These are phyloP conservation scores for Halocynthia aurantium DNA, from an alignment of 23 tunicate species.

Conservation along the genomic window DNA sequence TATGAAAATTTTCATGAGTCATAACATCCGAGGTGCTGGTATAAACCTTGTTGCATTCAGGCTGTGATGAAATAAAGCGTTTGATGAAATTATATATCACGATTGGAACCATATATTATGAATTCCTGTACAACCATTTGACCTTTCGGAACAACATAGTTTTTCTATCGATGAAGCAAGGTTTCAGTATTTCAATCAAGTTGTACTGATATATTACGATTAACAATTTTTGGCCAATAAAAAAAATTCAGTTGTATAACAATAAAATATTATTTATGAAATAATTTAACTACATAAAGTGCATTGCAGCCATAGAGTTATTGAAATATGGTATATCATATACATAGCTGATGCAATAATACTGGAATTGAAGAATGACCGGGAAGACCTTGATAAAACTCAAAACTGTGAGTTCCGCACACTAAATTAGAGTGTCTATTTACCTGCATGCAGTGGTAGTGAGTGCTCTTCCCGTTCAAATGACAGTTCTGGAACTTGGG, in stretches of 20 bases:
- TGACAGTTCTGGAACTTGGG: constrained; percentile 54
- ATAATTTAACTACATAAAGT: too few species aligned
- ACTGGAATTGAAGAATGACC: neutral
- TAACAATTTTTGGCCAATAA: too few species aligned
- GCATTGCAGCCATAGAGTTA: too few species aligned
- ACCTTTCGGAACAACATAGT: neutral
- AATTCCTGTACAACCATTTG: neutral
- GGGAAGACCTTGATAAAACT: neutral
- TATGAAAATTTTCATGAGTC: constrained; percentile 92
- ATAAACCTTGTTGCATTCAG: constrained; percentile 73
- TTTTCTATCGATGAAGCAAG: neutral
- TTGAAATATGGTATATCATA: too few species aligned
- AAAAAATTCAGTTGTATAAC: too few species aligned
- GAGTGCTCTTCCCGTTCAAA: constrained; percentile 80
- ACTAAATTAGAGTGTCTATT: neutral
- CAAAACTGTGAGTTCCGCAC: too few species aligned
- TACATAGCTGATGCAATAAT: too few species aligned
- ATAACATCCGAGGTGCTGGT: constrained; percentile 91
- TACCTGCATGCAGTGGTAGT: constrained; percentile 90
- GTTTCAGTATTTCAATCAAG: neutral
- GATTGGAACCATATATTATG: neutral
- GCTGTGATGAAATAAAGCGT: constrained; percentile 21
- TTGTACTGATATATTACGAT: neutral
- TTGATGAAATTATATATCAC: neutral
- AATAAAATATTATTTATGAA: too few species aligned